These are phyloP conservation scores for Zootoca vivipara DNA, from an alignment of 2,113 vertebrate genomes.

Conservation along the genomic window DNA sequence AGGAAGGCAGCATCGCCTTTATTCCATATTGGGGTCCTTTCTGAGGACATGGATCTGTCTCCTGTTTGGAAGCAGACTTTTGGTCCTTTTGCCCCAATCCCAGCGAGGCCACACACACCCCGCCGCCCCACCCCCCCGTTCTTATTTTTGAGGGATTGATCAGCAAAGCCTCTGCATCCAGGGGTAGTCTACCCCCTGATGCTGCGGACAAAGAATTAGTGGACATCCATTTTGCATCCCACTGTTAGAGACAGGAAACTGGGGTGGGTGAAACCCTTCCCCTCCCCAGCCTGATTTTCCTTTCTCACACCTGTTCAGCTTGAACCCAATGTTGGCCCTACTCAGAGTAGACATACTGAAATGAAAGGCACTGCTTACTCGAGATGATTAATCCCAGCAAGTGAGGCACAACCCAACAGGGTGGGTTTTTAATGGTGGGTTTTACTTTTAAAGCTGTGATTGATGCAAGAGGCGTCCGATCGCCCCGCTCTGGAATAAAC, in stretches of 20 bases:
- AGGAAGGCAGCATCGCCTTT: background rate
- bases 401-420: no score
- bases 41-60: background rate
- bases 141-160: background rate
- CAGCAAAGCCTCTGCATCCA: background rate
- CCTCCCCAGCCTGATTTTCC: background rate
- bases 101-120: background rate
- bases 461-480: no score
- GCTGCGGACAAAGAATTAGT: background rate
- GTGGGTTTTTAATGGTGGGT: no score
- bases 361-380: no score
- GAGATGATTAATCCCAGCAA: no score
- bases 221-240: background rate
- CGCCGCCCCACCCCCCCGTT: background rate
- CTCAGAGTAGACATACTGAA: no score
- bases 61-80: background rate
- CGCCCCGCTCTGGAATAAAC: no score
- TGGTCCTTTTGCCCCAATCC: fast-evolving
- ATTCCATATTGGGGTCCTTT: background rate
- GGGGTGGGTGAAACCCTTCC: background rate
- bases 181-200: background rate
- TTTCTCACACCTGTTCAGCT: background rate
- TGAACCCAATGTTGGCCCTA: no score
- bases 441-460: no score
- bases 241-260: background rate